Percentiles rank a stretch among this genome's conserved stretches.
These are phyloP conservation scores for Pangasius djambal DNA, from an alignment of 2,797 vertebrate species.

Conservation along the genomic window DNA sequence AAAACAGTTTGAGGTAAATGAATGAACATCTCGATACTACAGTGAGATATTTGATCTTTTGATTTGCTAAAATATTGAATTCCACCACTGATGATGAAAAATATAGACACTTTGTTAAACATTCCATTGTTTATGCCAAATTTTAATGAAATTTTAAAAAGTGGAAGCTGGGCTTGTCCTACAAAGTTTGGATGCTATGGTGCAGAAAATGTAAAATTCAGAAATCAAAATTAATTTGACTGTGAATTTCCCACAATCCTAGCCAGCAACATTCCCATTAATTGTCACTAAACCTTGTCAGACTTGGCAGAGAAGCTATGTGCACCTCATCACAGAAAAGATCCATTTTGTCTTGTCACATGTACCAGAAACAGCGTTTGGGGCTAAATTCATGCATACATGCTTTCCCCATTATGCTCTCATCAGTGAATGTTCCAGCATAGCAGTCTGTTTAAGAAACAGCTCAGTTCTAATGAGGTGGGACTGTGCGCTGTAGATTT, in stretches of 20 bases:
- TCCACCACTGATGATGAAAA: no score
- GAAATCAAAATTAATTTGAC: background rate
- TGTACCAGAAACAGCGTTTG: conserved; percentile 19
- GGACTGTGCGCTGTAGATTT: conserved; percentile 7
- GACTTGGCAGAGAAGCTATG: background rate
- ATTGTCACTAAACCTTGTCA: background rate
- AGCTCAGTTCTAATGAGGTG: conserved; percentile 43
- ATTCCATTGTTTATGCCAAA: no score
- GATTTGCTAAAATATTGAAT: no score
- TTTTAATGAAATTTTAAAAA: no score
- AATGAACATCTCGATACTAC: no score
- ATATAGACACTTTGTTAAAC: no score
- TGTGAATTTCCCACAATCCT: background rate
- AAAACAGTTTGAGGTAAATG: no score
- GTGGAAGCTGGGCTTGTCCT: no score
- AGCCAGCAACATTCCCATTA: background rate
- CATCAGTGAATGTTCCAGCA: conserved; percentile 6
- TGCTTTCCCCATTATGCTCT: conserved; percentile 34
- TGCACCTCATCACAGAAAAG: conserved; percentile 28
- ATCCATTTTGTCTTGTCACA: conserved; percentile 17
- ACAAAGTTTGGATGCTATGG: background rate
- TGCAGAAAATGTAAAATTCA: background rate
- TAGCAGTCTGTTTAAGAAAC: conserved; percentile 35
- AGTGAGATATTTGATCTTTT: no score
- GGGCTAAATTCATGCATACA: conserved; percentile 25